phyloP scores from a whole-genome alignment of 1,140 invertebrate genomes.

The Trichonephila clavipes region DNA sequence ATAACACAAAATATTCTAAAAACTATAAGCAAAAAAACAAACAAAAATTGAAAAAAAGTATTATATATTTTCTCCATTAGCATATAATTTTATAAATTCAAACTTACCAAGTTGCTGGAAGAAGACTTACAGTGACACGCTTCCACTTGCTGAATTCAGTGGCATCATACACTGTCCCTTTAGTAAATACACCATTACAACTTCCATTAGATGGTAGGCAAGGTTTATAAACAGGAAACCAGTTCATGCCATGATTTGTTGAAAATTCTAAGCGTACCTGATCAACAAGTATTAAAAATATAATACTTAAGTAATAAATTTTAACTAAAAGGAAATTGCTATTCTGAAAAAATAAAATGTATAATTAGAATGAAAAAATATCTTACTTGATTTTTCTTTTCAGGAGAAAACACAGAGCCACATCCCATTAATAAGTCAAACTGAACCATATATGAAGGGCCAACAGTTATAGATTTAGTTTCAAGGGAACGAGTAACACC shows the following conservation, averaged over 20 bases:
- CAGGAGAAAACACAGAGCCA: constrained; percentile 78
- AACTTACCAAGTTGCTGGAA: constrained; percentile 81
- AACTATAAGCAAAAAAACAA: too few relatives aligned
- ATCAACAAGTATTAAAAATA: neutral
- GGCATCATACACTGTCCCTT: constrained; percentile 81
- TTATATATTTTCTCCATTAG: too few relatives aligned
- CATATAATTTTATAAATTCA: neutral
- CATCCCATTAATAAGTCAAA: constrained; percentile 82
- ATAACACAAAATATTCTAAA: too few relatives aligned
- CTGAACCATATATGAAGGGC: constrained; percentile 82
- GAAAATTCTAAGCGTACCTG: constrained; percentile 82
- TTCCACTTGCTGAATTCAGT: constrained; percentile 81
- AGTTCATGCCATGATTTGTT: constrained; percentile 82
- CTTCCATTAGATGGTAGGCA: constrained; percentile 80
- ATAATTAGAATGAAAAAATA: neutral
- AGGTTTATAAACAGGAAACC: constrained; percentile 80
- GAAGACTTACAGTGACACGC: constrained; percentile 81
- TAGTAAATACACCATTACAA: constrained; percentile 80
- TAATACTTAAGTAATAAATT: neutral
- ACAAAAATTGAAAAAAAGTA: too few relatives aligned
- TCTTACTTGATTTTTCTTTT: constrained; percentile 78
- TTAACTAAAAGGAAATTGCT: too few relatives aligned
- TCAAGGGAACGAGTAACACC: constrained; percentile 78
- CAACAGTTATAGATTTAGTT: constrained; percentile 81
- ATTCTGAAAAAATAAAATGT: neutral